A percentile compares a stretch with the other conserved stretches of the same genome.
These are phyloP conservation scores for Lethocerus indicus DNA, from an alignment of 1,140 invertebrate species.

Conservation along the genomic window DNA sequence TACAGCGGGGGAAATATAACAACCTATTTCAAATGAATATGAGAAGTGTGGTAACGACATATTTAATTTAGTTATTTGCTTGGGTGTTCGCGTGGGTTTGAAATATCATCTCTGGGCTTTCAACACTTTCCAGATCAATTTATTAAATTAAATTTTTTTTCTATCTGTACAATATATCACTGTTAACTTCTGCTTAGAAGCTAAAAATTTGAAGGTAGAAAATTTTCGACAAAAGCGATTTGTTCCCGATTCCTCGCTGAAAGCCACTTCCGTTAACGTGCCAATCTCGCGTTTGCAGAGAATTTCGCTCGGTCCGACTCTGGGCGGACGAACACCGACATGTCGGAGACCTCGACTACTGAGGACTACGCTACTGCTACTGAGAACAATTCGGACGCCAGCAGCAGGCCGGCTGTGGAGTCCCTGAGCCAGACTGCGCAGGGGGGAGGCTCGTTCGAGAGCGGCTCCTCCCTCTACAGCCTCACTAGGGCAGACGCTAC, in stretches of 20 bases:
- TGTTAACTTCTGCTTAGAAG: too few species aligned
- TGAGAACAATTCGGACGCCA: constrained; percentile 42
- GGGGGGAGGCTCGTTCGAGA: constrained; percentile 56
- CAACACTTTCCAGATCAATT: too few species aligned
- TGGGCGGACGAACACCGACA: constrained; percentile 47
- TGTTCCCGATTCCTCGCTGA: not conserved
- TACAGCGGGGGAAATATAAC: too few species aligned
- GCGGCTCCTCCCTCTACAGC: constrained; percentile 59
- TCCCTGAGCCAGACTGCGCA: not conserved
- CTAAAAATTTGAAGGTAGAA: too few species aligned
- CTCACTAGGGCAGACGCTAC: constrained; percentile 36
- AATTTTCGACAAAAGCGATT: too few species aligned
- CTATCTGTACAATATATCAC: too few species aligned
- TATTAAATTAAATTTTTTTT: too few species aligned
- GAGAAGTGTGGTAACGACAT: too few species aligned
- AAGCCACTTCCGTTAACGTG: not conserved
- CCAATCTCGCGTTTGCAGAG: constrained; percentile 15
- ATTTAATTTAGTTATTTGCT: too few species aligned
- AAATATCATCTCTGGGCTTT: too few species aligned
- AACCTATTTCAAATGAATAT: too few species aligned
- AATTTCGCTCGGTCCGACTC: constrained; percentile 46
- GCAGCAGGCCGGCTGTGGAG: constrained; percentile 21
- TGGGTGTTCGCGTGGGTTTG: too few species aligned
- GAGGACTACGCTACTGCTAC: constrained; percentile 74
- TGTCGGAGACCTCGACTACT: constrained; percentile 68